Base-by-base conservation (phyloP, 2,888 invertebrate genomes). In the Drosophila infuscata region DNA sequence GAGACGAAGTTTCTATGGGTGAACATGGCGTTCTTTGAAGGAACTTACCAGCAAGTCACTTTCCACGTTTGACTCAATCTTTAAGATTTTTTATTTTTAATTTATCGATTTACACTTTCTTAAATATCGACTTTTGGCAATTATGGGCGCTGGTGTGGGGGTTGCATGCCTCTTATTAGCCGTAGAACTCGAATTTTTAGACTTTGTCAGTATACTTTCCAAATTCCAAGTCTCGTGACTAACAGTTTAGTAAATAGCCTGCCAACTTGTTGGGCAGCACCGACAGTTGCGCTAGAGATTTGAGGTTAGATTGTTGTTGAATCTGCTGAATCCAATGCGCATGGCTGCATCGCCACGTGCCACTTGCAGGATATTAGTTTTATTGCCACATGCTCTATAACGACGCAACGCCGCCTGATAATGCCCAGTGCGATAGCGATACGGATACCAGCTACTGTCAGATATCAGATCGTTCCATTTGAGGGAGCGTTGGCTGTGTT, bases 291-390 rank as follows among this genome's bases (percentile, higher is more conserved):
- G 17, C 25, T 36, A 30, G 6, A 12, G 38, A 49, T 57, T 51
- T 59, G 71, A 76, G 69, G 52, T 29, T 51, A 35, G 54, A 15
- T 59, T 56, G 52, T 38, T 57, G 25, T 25, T 25, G 25, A 48
- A 35, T 51, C n/a, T 51, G 17, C 20, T 9, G 7, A 43, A 53
- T 38, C 15, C 59, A 70, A 69, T 59, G 81, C 74, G 79, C 76
- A 74, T 88, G 81, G 73, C 83, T 77, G 63, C 58, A 57, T 65
- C 75, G 85, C 54, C 85, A 85, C 85, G 85, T 85, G 85, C 54
- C 85, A 59, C 63, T 78, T 72, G 74, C 85, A 85, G 88, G 85
- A 88, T 88, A 85, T 85, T 85, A 85, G 68, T 88, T 88, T 88
- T 85, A 88, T 88, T 83, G 85, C 77, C 81, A 79, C 81, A 79